These are phyloP conservation scores for human DNA, from an alignment of 2,113 vertebrate genomes.

Conservation along the genomic window GRCh38 chr21:34024001-34024500, in stretches of 20 bases:
- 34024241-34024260: background rate
- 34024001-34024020: background rate
- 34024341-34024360: background rate
- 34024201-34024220: background rate
- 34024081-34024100: background rate
- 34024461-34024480: background rate
- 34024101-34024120: background rate
- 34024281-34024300: constrained; percentile 2
- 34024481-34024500: background rate
- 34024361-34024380: background rate
- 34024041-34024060: background rate
- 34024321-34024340: background rate
- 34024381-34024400: background rate
- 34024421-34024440: background rate
- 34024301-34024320: background rate
- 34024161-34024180: background rate
- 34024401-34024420: background rate
- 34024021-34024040: background rate
- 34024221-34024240: background rate
- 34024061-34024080: background rate
- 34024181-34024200: background rate
- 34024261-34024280: background rate
- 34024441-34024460: background rate
- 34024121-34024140: background rate
- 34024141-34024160: background rate